Base-by-base conservation (phyloP, 2,888 invertebrate genomes). In the Cheilosia soror region DNA sequence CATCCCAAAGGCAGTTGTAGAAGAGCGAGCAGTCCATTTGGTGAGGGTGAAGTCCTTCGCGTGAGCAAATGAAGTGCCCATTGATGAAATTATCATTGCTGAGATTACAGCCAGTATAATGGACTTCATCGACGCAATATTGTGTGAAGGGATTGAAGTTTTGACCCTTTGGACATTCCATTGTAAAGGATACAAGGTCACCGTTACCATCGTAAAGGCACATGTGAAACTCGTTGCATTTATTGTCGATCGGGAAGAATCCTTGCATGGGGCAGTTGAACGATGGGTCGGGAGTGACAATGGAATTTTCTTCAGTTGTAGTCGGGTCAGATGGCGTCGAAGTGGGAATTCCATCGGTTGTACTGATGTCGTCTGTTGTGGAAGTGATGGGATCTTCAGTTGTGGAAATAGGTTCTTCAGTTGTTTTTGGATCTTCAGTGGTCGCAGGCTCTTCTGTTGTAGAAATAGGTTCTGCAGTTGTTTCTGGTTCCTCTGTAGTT, bases 251-350 rank as follows among this genome's bases (percentile, higher is more conserved):
- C 0, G 89, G 89, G 37, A 88, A 81, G 71, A 89, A 88, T 1
- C 91, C 91, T 2, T 66, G 75, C 31, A 87, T 87, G 0, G 88
- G 85, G 57, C 91, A 91, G 0, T 2, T 0, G 62, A 87, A 88
- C 0, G 33, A 13, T 37, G 72, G 27, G 2, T 66, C 72, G 11
- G 73, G 69, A 0, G 29, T 51, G 1, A 75, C 68, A 42, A 88
- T 73, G 5, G 78, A 68, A 0, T 63, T 55, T 47, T 68, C 42
- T 15, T 57, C 65, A 5, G 65, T 80, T 9, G 77, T 80, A 4
- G 77, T 82, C 11, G 37, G 33, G 9, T 9, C 33, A 37, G 33
- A 7, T 37, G 33, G 33, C 3, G 25, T 47, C 0, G 55, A 42
- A 49, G 11, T 69, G 9, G 85, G 20, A n/a, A 6, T 73, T 7